A percentile compares a stretch with the other conserved stretches of the same genome.
These are phyloP conservation scores for Rostratula benghalensis DNA, from an alignment of 2,113 vertebrate species.

Conservation along the genomic window DNA sequence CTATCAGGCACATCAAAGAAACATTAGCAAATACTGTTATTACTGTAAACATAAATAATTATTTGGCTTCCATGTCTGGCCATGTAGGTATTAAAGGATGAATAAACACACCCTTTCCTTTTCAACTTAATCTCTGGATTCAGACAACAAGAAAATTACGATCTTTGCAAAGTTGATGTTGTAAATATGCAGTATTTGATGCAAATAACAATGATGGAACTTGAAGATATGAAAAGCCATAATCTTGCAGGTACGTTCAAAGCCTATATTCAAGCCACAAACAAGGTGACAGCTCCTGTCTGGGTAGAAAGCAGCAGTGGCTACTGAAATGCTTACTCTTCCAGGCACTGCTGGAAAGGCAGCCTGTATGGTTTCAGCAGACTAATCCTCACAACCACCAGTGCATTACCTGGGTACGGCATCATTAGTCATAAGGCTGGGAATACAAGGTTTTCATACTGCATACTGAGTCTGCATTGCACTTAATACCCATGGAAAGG, in stretches of 20 bases:
- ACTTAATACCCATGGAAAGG: accelerated
- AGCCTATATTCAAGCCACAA: not conserved
- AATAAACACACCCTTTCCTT: not conserved
- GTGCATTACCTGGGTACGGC: accelerated
- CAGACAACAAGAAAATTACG: not conserved
- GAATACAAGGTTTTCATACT: not conserved
- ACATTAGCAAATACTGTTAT: not conserved
- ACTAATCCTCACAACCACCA: too few relatives aligned
- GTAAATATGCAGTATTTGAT: not conserved
- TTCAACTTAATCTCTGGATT: not conserved
- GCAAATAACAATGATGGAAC: not conserved
- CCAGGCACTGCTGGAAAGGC: not conserved
- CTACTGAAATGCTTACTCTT: not conserved
- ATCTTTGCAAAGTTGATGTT: not conserved
- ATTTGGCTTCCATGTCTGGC: not conserved
- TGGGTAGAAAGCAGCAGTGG: too few relatives aligned
- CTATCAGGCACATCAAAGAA: not conserved
- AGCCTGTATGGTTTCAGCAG: not conserved
- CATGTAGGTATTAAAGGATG: not conserved
- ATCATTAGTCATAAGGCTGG: not conserved
- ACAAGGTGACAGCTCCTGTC: not conserved
- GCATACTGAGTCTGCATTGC: too few relatives aligned
- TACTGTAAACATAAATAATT: not conserved
- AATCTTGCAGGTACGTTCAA: accelerated
- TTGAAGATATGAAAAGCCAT: not conserved